Evolutionary conservation across 2,888 invertebrate genomes (phyloP).

Genomic region (Pammene aurita): DNA sequence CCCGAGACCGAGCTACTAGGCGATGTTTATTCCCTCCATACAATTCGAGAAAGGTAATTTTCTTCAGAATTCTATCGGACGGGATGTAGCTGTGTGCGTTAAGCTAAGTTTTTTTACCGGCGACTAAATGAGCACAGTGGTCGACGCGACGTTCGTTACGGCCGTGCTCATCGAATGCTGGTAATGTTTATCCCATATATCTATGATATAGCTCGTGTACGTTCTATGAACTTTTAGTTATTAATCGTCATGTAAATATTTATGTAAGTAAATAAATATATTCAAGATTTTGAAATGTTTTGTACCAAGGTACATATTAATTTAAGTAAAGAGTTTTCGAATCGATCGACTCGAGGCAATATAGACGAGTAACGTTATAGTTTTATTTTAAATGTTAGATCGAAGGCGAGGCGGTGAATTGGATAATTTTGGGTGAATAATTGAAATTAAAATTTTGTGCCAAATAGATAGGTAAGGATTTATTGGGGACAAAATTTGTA

Average conservation of each 20-base stretch:
- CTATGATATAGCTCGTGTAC: constrained; percentile 98
- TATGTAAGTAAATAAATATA: constrained; percentile 42
- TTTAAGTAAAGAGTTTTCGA: constrained; percentile 26
- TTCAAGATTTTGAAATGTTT: constrained; percentile 28
- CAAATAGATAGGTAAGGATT: constrained; percentile 73
- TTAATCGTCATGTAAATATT: constrained; percentile 71
- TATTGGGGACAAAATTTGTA: constrained; percentile 78
- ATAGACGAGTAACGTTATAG: constrained; percentile 39
- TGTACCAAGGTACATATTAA: constrained; percentile 32
- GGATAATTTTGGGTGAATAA: constrained; percentile 43
- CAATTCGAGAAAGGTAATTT: constrained; percentile 83
- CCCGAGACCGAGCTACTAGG: constrained; percentile 57
- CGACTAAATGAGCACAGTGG: constrained; percentile 62
- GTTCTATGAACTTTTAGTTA: constrained; percentile 94
- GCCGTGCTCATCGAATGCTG: constrained; percentile 74
- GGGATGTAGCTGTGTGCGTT: constrained; percentile 70
- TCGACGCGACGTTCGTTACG: constrained; percentile 47
- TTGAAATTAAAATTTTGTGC: constrained; percentile 71
- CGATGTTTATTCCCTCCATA: constrained; percentile 72
- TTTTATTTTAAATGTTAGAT: constrained; percentile 29
- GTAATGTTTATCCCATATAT: constrained; percentile 97
- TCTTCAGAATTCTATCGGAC: constrained; percentile 77
- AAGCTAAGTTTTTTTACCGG: constrained; percentile 76
- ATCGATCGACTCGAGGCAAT: constrained; percentile 4
- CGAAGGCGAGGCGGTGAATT: constrained; percentile 46